These are phyloP conservation scores for Anthophora plumipes DNA, from an alignment of 2,888 invertebrate genomes.

Conservation along the genomic window DNA sequence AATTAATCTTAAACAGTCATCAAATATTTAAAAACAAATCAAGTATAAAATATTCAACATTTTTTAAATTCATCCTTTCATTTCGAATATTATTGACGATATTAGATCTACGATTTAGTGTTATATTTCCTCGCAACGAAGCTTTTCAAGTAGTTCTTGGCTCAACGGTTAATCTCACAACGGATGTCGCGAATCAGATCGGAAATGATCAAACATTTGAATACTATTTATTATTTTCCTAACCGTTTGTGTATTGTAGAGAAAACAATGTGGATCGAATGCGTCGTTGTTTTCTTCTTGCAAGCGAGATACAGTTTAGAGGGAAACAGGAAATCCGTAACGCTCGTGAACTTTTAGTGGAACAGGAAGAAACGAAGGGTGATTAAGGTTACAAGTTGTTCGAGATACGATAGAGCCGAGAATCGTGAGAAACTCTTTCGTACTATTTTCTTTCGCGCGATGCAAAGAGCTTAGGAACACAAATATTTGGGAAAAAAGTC, in stretches of 20 bases:
- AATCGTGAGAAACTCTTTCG: constrained; percentile 8
- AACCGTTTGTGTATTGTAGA: constrained; percentile 6
- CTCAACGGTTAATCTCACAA: background rate
- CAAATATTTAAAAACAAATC: no score
- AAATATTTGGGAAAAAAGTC: background rate
- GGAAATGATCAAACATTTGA: constrained; percentile 23
- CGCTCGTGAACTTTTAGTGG: constrained; percentile 38
- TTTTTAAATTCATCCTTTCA: background rate
- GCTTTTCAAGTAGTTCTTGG: constrained; percentile 6
- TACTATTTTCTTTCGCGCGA: background rate
- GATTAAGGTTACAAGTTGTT: constrained; percentile 43
- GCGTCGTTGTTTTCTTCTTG: constrained; percentile 15
- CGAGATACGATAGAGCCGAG: constrained; percentile 18
- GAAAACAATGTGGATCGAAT: background rate
- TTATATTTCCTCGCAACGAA: background rate
- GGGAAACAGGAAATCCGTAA: constrained; percentile 33
- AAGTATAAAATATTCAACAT: no score
- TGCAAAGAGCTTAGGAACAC: background rate
- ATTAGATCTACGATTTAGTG: no score
- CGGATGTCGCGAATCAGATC: constrained; percentile 10
- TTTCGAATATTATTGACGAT: background rate
- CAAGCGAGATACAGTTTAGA: constrained; percentile 10
- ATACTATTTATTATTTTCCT: constrained; percentile 18
- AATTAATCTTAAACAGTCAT: no score
- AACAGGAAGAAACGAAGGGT: constrained; percentile 30